These are phyloP conservation scores for Cyprinodon brontotheroides DNA, from an alignment of 2,113 vertebrate genomes.

Conservation along the genomic window DNA sequence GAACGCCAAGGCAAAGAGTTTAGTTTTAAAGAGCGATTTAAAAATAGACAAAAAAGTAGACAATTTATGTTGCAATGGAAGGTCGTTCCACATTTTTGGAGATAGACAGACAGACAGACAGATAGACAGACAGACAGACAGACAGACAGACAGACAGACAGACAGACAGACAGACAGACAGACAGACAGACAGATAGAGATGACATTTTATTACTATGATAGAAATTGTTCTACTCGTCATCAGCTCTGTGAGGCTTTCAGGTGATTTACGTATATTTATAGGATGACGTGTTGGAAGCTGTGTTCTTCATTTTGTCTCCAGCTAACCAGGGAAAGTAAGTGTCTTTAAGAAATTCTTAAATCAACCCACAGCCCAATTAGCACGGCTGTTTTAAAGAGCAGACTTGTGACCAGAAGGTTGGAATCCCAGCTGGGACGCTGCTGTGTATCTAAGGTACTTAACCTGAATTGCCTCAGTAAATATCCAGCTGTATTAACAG, in stretches of 20 bases:
- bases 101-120: no score
- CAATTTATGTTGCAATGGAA: no score
- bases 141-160: no score
- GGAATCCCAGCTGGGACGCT: slow-evolving; percentile 76
- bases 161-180: no score
- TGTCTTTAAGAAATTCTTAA: slow-evolving; percentile 60
- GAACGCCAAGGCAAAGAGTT: no score
- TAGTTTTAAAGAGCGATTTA: no score
- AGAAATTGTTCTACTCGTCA: background rate
- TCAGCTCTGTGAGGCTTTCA: background rate
- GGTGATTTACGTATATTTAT: background rate
- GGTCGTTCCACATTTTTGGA: no score
- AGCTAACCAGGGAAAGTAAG: slow-evolving; percentile 53
- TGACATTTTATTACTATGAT: background rate
- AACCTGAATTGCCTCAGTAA: slow-evolving; percentile 84
- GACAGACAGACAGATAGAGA: background rate
- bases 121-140: no score
- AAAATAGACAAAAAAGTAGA: no score
- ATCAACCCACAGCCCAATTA: slow-evolving; percentile 79
- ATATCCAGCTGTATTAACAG: slow-evolving; percentile 79
- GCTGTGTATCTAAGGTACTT: slow-evolving; percentile 74
- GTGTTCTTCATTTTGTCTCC: slow-evolving; percentile 28
- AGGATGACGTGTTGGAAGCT: slow-evolving; percentile 9
- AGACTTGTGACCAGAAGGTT: slow-evolving; percentile 82
- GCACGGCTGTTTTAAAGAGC: slow-evolving; percentile 77